Evolutionary conservation across 1,140 invertebrate species (phyloP).

Genomic region (Maconellicoccus hirsutus): DNA sequence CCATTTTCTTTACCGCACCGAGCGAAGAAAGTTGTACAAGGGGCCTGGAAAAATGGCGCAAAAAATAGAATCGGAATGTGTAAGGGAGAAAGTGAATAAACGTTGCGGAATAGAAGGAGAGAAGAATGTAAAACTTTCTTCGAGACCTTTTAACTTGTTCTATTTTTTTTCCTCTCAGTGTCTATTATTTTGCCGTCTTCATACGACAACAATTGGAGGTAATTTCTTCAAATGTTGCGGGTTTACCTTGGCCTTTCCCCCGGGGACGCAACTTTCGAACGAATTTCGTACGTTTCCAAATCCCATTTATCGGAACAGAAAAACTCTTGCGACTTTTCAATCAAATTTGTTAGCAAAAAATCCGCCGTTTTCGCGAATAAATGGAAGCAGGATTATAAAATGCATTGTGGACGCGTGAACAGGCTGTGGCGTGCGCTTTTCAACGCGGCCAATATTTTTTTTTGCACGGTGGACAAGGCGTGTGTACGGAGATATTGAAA

Average conservation of each 20-base stretch:
- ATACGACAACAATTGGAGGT: slow-evolving; percentile 7
- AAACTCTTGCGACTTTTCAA: neutral
- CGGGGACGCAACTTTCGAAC: neutral
- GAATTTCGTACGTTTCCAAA: neutral
- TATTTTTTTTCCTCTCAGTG: neutral
- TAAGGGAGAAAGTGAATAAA: neutral
- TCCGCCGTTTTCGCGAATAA: neutral
- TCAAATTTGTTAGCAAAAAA: neutral
- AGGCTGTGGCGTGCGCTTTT: too few species aligned
- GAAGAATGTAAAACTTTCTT: slow-evolving; percentile 5
- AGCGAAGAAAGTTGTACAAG: neutral
- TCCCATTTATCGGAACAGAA: neutral
- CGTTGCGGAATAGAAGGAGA: neutral
- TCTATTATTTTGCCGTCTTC: neutral
- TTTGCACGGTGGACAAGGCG: too few species aligned
- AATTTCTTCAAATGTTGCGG: slow-evolving; percentile 8
- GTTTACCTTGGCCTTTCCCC: neutral
- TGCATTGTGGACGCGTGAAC: neutral
- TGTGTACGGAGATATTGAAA: too few species aligned
- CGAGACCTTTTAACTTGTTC: slow-evolving; percentile 1
- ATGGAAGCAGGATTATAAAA: neutral
- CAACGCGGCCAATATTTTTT: too few species aligned
- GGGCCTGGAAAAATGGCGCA: neutral
- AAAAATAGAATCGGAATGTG: neutral
- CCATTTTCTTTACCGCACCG: neutral